Percentiles rank a stretch among this genome's conserved stretches.
Evolutionary conservation across 1,140 invertebrate genomes (phyloP).

Genomic region (Battus philenor): DNA sequence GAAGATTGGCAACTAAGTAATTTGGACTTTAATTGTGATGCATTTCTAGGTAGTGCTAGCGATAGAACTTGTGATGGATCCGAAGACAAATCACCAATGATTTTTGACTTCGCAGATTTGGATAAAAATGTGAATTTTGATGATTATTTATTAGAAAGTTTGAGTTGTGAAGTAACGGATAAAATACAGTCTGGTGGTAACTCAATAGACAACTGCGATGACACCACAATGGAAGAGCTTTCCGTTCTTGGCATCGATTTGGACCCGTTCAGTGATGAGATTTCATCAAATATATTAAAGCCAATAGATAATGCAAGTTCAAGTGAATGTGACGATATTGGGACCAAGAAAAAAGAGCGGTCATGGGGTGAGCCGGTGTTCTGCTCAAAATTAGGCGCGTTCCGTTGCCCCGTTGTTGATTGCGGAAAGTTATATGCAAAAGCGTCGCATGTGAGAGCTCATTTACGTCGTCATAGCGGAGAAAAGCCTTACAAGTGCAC

Average conservation of each 20-base stretch:
- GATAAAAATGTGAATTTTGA: constrained; percentile 55
- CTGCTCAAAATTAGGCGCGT: constrained; percentile 64
- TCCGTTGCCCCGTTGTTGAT: constrained; percentile 77
- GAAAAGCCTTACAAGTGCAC: constrained; percentile 95
- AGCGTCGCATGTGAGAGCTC: constrained; percentile 95
- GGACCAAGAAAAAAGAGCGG: constrained; percentile 31
- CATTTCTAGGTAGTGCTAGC: constrained; percentile 45
- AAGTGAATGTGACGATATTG: constrained; percentile 20
- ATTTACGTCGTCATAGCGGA: constrained; percentile 93
- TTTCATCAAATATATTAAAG: constrained; percentile 26
- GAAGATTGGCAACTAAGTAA: constrained; percentile 56
- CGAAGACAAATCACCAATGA: constrained; percentile 33
- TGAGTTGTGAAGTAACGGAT: constrained; percentile 45
- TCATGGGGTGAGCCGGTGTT: constrained; percentile 58
- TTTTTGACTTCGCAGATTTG: constrained; percentile 58
- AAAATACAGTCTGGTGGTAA: constrained; percentile 34
- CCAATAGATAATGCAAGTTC: constrained; percentile 18
- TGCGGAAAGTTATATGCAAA: constrained; percentile 91
- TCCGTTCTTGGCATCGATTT: constrained; percentile 38
- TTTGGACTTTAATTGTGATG: constrained; percentile 54
- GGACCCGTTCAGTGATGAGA: constrained; percentile 32
- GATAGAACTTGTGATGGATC: constrained; percentile 42
- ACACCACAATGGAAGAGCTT: constrained; percentile 24
- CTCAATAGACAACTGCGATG: constrained; percentile 31
- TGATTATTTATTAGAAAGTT: constrained; percentile 50